Conservation (phyloP, 2,113 vertebrate species). For the Galbula dea region DNA sequence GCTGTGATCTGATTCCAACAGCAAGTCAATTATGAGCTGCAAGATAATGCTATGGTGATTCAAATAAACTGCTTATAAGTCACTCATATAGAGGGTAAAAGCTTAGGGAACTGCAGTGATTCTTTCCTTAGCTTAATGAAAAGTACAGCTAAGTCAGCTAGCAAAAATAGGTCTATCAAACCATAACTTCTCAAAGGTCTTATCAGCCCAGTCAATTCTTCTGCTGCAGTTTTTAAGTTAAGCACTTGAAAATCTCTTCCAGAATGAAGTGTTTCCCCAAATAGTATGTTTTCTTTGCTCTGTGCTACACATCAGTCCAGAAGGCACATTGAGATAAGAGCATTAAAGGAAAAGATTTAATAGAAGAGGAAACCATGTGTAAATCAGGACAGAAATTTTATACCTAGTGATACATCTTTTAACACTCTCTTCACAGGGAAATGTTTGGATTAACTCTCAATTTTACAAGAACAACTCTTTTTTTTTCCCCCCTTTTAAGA, state of each 20-base stretch:
- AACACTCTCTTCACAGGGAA: neutral
- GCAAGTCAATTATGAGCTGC: neutral
- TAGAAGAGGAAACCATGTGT: conserved; percentile 35
- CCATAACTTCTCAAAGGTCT: conserved; percentile 15
- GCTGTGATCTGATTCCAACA: neutral
- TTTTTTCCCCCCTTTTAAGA: neutral
- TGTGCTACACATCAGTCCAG: conserved; percentile 55
- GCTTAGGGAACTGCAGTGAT: neutral
- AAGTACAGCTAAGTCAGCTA: neutral
- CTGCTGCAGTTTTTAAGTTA: conserved; percentile 50
- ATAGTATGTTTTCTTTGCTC: conserved; percentile 24
- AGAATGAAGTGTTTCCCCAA: conserved; percentile 53
- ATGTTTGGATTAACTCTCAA: conserved; percentile 13
- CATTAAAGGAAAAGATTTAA: conserved; percentile 56
- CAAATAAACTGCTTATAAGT: conserved; percentile 10
- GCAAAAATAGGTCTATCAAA: conserved; percentile 14
- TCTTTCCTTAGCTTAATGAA: neutral
- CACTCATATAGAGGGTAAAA: neutral
- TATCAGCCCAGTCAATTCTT: conserved; percentile 4
- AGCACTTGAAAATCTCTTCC: conserved; percentile 55
- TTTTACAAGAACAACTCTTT: neutral
- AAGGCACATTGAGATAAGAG: conserved; percentile 69
- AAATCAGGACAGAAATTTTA: conserved; percentile 47
- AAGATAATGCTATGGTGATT: neutral
- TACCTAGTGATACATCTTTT: conserved; percentile 50